These are phyloP conservation scores for Baccha elongata DNA, from an alignment of 2,888 invertebrate species.

Conservation along the genomic window DNA sequence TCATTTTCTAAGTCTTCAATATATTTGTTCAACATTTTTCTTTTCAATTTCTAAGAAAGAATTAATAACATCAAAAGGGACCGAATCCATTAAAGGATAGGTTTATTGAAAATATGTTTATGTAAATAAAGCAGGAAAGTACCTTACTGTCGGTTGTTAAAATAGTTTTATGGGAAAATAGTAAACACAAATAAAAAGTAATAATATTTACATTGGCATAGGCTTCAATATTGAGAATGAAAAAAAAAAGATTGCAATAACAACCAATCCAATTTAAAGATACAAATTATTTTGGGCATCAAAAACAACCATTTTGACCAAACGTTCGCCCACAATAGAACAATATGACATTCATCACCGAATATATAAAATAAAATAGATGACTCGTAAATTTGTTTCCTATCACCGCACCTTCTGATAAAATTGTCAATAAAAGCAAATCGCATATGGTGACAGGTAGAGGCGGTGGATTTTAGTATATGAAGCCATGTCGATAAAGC, in stretches of 20 bases:
- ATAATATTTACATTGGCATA: too few relatives aligned
- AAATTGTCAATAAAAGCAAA: constrained; percentile 22
- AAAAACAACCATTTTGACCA: constrained; percentile 28
- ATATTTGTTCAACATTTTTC: constrained; percentile 1
- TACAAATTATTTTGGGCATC: constrained; percentile 27
- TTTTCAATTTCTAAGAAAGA: background rate
- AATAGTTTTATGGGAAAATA: background rate
- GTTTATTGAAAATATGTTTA: background rate
- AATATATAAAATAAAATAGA: constrained; percentile 63
- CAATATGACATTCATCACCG: constrained; percentile 52
- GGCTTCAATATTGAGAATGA: background rate
- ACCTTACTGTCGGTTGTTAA: background rate
- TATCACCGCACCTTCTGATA: too few relatives aligned
- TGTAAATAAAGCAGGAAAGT: background rate
- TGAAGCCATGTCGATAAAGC: constrained; percentile 36
- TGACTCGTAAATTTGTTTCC: constrained; percentile 59
- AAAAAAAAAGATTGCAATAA: background rate
- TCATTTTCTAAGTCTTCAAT: background rate
- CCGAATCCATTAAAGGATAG: background rate
- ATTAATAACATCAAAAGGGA: background rate
- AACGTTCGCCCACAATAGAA: constrained; percentile 39
- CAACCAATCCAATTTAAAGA: constrained; percentile 44
- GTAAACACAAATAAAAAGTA: background rate
- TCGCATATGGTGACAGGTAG: background rate
- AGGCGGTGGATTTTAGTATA: background rate